Percentiles rank a stretch among this genome's conserved stretches.
These are phyloP conservation scores for Narcine bancroftii DNA, from an alignment of 2,113 vertebrate genomes.

Conservation along the genomic window DNA sequence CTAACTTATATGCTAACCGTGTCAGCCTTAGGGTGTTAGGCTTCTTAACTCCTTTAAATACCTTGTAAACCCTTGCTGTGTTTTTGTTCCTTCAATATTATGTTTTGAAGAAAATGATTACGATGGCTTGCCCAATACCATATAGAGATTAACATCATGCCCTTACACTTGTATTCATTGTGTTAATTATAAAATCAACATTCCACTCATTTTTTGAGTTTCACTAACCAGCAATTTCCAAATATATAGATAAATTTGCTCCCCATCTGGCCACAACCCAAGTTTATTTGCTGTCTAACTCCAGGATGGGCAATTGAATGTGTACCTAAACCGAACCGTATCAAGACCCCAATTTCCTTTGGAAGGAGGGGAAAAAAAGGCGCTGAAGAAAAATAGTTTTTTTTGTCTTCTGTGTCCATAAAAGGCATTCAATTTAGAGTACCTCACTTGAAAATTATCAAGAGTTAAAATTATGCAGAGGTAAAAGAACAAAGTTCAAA, in stretches of 20 bases:
- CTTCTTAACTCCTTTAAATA: too few species aligned
- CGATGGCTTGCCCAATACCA: not conserved
- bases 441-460: slow-evolving; percentile 20
- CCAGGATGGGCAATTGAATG: not conserved
- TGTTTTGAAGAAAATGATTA: too few species aligned
- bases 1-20: too few species aligned
- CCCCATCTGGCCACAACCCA: not conserved
- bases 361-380: not conserved
- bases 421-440: not conserved
- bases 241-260: not conserved
- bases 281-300: not conserved
- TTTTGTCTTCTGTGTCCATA: not conserved
- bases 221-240: too few species aligned
- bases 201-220: too few species aligned
- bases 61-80: too few species aligned
- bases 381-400: not conserved
- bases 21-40: too few species aligned
- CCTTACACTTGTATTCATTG: too few species aligned
- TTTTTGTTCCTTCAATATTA: too few species aligned
- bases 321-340: too few species aligned
- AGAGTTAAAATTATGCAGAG: not conserved
- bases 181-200: too few species aligned
- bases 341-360: not conserved
- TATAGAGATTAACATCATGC: not conserved
- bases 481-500: not conserved